These are phyloP conservation scores for Siniperca knerii DNA, from an alignment of 2,113 vertebrate genomes.

Conservation along the genomic window DNA sequence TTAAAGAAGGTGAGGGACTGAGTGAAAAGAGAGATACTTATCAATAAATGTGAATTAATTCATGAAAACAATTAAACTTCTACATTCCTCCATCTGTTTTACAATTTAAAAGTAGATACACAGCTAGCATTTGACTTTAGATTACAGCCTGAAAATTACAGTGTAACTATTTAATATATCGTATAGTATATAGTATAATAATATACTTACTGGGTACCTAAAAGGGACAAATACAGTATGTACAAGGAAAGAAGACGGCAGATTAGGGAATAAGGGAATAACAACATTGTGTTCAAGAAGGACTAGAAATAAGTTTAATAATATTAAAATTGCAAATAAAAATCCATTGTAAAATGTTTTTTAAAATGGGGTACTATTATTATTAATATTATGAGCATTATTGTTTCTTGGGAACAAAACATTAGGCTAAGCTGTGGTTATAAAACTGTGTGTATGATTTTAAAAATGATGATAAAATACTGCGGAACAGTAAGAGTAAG, in stretches of 20 bases:
- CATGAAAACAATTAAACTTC: neutral
- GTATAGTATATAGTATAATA: neutral
- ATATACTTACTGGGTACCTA: neutral
- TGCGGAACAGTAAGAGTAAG: neutral
- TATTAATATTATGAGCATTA: neutral
- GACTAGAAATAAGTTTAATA: neutral
- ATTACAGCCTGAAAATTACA: neutral
- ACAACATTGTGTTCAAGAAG: neutral
- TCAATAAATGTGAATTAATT: neutral
- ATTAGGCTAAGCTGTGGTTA: neutral
- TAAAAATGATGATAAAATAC: neutral
- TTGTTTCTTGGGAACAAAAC: neutral
- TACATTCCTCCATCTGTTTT: neutral
- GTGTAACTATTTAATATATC: neutral
- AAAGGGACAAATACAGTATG: neutral
- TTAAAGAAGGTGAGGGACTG: neutral
- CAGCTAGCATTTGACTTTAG: neutral
- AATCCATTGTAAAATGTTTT: no score
- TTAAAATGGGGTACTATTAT: neutral
- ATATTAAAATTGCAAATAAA: neutral
- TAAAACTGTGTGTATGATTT: neutral
- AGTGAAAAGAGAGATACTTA: neutral
- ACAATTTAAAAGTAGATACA: neutral
- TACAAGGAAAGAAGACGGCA: neutral
- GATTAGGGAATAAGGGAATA: neutral